These are phyloP conservation scores for Synergus itoensis DNA, from an alignment of 2,888 invertebrate genomes.

Conservation along the genomic window DNA sequence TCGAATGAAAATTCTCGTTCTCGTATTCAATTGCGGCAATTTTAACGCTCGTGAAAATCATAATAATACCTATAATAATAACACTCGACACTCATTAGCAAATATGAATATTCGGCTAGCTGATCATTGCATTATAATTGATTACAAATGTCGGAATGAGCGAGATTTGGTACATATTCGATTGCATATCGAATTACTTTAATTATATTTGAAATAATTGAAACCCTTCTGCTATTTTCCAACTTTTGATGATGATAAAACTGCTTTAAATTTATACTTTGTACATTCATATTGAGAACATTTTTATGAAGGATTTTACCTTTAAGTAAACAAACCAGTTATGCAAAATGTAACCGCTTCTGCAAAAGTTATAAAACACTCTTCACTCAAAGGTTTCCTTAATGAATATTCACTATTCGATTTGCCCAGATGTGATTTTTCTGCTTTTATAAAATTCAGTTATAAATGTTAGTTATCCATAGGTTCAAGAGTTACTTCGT, in stretches of 20 bases:
- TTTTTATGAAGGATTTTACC: neutral
- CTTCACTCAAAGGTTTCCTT: neutral
- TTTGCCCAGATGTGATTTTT: neutral
- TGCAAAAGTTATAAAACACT: conserved; percentile 4
- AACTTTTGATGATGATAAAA: too few relatives aligned
- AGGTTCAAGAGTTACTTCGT: neutral
- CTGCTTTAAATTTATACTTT: too few relatives aligned
- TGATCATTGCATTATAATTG: neutral
- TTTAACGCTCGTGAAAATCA: neutral
- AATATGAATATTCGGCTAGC: neutral
- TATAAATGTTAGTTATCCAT: neutral
- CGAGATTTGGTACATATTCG: neutral
- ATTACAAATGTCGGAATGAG: neutral
- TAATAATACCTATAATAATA: neutral
- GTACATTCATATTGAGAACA: neutral
- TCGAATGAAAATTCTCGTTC: neutral
- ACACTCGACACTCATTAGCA: neutral
- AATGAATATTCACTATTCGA: conserved; percentile 7
- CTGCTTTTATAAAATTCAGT: neutral
- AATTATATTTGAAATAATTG: too few relatives aligned
- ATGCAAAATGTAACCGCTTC: neutral
- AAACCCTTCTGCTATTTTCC: too few relatives aligned
- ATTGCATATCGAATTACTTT: neutral
- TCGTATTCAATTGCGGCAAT: neutral
- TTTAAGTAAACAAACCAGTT: neutral